A percentile compares a stretch with the other conserved stretches of the same genome.
These are phyloP conservation scores for Syngnathus typhle DNA, from an alignment of 2,113 vertebrate species.

Conservation along the genomic window DNA sequence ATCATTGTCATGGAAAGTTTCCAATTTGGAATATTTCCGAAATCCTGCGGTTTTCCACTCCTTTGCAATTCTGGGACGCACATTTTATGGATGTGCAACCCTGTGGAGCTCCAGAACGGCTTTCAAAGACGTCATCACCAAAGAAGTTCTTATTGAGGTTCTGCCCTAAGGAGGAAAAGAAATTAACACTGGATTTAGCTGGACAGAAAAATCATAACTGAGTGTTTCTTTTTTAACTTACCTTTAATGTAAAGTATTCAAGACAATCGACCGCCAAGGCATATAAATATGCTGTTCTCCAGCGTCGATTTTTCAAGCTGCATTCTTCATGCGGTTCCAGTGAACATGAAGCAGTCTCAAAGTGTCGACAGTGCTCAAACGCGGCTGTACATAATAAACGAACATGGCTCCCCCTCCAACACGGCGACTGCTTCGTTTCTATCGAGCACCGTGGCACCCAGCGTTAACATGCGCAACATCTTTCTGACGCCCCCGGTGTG, in stretches of 20 bases:
- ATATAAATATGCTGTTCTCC: neutral
- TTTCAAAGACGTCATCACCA: neutral
- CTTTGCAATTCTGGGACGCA: neutral
- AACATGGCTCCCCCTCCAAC: neutral
- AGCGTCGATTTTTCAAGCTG: neutral
- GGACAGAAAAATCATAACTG: neutral
- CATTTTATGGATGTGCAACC: neutral
- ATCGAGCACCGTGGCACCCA: neutral
- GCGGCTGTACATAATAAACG: neutral
- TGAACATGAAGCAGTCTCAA: neutral
- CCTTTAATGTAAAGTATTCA: neutral
- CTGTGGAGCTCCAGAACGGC: neutral
- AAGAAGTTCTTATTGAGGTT: neutral
- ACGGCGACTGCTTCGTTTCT: neutral
- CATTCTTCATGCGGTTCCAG: neutral
- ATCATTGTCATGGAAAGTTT: neutral
- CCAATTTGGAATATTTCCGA: neutral
- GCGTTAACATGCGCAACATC: conserved; percentile 6
- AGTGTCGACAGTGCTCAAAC: neutral
- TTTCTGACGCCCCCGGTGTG: neutral
- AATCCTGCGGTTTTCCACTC: neutral
- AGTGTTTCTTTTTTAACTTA: neutral
- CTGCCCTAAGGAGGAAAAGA: neutral
- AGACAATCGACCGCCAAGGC: neutral
- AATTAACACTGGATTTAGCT: neutral